A percentile compares a stretch with the other conserved stretches of the same genome.
Evolutionary conservation across 92 coral and sea anemone genomes (phyloP).

Genomic region (Bergia sp.): DNA sequence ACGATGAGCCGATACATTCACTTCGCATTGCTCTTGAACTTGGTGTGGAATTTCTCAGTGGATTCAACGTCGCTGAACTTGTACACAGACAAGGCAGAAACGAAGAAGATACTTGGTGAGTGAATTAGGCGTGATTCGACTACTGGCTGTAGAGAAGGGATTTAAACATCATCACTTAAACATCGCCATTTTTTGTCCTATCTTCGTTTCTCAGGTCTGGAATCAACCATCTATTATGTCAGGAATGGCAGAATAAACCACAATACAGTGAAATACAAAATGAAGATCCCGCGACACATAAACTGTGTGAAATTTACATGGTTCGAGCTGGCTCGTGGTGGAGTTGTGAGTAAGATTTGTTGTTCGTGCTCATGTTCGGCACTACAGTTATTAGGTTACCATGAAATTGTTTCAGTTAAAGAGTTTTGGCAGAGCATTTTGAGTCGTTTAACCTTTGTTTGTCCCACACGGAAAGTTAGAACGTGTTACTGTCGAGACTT

Average conservation of each 20-base stretch:
- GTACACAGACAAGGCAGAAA: constrained; percentile 86
- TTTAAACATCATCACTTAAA: neutral
- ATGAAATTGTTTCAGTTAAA: neutral
- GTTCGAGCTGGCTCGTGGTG: constrained; percentile 44
- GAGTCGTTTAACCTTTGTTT: neutral
- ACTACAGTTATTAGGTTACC: neutral
- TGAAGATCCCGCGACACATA: constrained; percentile 77
- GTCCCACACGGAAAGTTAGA: neutral
- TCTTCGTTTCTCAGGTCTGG: constrained; percentile 59
- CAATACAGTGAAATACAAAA: constrained; percentile 75
- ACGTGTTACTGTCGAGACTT: neutral
- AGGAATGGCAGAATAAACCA: constrained; percentile 69
- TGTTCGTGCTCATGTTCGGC: neutral
- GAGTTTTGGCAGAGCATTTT: neutral
- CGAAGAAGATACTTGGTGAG: constrained; percentile 91
- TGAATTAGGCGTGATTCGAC: constrained; percentile 1
- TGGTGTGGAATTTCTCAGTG: constrained; percentile 21
- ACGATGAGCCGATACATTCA: constrained; percentile 35
- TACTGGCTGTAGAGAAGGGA: constrained; percentile 3
- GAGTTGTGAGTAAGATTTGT: neutral
- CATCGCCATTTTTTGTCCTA: neutral
- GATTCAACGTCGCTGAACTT: constrained; percentile 55
- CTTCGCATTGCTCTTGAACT: constrained; percentile 21
- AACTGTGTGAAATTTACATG: constrained; percentile 86
- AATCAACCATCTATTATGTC: constrained; percentile 78